Conservation (phyloP, 92 coral and sea anemone genomes). For the Heteractis magnifica region DNA sequence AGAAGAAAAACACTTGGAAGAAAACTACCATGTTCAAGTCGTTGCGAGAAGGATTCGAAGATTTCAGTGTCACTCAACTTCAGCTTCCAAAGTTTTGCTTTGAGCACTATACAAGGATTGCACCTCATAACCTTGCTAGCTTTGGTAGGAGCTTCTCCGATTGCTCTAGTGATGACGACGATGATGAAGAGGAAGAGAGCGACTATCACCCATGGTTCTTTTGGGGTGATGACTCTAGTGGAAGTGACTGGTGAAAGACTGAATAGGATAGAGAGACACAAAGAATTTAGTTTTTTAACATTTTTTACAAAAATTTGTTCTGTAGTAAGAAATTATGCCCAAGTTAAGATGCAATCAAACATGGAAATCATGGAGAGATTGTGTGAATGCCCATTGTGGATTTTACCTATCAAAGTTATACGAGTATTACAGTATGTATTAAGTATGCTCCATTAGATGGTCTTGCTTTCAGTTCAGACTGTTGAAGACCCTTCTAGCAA, state of each 20-base stretch:
- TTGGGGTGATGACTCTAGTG: constrained; percentile 52
- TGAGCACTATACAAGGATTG: constrained; percentile 26
- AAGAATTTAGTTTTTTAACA: neutral
- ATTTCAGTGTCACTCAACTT: constrained; percentile 32
- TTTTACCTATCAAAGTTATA: no score
- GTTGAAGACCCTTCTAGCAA: no score
- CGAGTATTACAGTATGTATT: no score
- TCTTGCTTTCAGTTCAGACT: no score
- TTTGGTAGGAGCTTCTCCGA: constrained; percentile 26
- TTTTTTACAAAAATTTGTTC: neutral
- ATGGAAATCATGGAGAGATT: no score
- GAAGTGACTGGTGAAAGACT: constrained; percentile 36
- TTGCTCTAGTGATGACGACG: constrained; percentile 44
- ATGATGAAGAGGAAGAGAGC: constrained; percentile 28
- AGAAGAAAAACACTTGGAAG: constrained; percentile 37
- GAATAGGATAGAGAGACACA: neutral
- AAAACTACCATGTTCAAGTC: constrained; percentile 22
- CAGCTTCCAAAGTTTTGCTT: constrained; percentile 47
- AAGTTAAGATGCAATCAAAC: no score
- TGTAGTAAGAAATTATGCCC: no score
- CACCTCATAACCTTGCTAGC: constrained; percentile 20
- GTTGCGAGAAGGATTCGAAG: constrained; percentile 31
- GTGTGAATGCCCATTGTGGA: no score
- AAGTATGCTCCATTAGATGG: no score
- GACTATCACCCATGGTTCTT: constrained; percentile 41